phyloP scores from a whole-genome alignment of 2,888 invertebrate species.

The Ormyrus nitidulus region DNA sequence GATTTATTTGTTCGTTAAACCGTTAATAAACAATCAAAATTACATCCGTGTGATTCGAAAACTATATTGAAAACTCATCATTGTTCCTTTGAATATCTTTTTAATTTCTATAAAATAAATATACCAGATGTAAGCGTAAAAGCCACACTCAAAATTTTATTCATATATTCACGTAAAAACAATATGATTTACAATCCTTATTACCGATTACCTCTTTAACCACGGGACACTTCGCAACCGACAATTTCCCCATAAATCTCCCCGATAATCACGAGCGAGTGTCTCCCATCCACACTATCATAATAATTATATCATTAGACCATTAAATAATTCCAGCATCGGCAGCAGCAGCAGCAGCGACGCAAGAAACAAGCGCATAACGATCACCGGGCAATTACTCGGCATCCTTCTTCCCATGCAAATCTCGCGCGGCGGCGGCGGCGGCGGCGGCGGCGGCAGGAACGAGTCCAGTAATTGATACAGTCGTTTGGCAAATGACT shows the following conservation, averaged over 20 bases:
- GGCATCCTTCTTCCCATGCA: not conserved
- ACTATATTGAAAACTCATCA: too few relatives aligned
- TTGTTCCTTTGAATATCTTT: too few relatives aligned
- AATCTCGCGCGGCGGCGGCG: conserved; percentile 9
- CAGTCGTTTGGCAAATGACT: conserved; percentile 44
- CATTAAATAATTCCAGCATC: conserved; percentile 16
- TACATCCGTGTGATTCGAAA: too few relatives aligned
- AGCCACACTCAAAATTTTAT: not conserved
- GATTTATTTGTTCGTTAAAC: too few relatives aligned
- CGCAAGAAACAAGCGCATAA: not conserved
- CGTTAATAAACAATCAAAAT: too few relatives aligned
- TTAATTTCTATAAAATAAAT: too few relatives aligned
- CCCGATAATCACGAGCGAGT: not conserved
- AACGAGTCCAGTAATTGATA: conserved; percentile 24
- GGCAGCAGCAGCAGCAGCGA: too few relatives aligned
- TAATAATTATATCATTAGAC: conserved; percentile 28
- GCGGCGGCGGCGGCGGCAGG: not conserved
- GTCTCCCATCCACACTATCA: not conserved
- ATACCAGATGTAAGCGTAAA: not conserved
- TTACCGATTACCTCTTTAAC: too few relatives aligned
- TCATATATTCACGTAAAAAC: not conserved
- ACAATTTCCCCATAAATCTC: not conserved
- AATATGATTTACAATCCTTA: too few relatives aligned
- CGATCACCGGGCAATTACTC: not conserved
- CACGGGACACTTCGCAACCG: not conserved